These are phyloP conservation scores for Callionymus lyra DNA, from an alignment of 2,113 vertebrate species.

Conservation along the genomic window DNA sequence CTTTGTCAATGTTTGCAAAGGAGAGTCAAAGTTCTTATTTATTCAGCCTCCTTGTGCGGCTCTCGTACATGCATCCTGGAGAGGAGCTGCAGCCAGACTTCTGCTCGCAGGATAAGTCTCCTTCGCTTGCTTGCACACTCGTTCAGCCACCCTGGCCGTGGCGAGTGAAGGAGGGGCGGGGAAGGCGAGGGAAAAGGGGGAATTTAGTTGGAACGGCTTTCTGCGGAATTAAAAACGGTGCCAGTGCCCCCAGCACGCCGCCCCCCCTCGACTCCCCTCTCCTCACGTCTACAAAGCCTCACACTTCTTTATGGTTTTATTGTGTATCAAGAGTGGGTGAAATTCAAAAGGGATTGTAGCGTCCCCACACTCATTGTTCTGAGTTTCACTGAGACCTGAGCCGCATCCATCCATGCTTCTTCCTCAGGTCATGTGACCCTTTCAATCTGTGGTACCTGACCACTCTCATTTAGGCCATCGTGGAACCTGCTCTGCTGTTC, in stretches of 20 bases:
- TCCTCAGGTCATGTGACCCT: too few species aligned
- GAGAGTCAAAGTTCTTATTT: too few species aligned
- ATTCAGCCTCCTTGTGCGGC: too few species aligned
- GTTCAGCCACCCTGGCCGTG: slow-evolving; percentile 18
- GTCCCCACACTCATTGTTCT: too few species aligned
- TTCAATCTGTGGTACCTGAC: too few species aligned
- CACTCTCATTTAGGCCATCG: too few species aligned
- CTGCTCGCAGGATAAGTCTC: background rate
- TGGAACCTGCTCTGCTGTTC: too few species aligned
- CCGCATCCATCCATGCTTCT: too few species aligned
- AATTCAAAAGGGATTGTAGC: slow-evolving; percentile 14
- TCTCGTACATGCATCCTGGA: too few species aligned
- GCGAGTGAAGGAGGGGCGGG: slow-evolving; percentile 13
- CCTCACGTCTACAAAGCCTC: slow-evolving; percentile 2
- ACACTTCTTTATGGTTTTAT: slow-evolving; percentile 26
- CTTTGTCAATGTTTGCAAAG: too few species aligned
- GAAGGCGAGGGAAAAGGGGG: slow-evolving; percentile 8
- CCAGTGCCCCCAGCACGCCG: slow-evolving; percentile 21
- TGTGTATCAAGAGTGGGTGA: slow-evolving; percentile 23
- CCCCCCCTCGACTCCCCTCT: background rate
- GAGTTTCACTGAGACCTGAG: too few species aligned
- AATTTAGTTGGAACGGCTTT: slow-evolving; percentile 48
- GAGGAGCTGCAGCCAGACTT: too few species aligned
- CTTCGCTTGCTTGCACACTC: slow-evolving; percentile 28
- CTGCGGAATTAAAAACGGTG: slow-evolving; percentile 47